Base-by-base conservation (phyloP, 2,113 vertebrate genomes). In the Trinectes maculatus region DNA sequence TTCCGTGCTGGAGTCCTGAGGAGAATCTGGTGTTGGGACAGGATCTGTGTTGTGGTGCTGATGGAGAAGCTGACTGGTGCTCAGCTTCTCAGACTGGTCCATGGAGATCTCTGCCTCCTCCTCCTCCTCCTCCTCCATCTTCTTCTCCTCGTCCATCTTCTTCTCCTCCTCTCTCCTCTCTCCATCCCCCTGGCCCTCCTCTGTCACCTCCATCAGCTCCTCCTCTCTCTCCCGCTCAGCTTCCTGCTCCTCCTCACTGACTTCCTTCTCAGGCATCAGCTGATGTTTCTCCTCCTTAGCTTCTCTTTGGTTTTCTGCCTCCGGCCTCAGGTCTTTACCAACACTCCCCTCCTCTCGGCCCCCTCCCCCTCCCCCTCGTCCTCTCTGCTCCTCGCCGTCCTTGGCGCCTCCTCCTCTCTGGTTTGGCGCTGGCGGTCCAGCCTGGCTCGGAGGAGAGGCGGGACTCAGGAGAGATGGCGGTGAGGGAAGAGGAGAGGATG, bases 1-100 rank as follows among this genome's bases (percentile, higher is more conserved):
- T 1, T 79, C 69, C 22, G 1, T 0, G 9, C 1, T n/a, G 5
- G 65, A 62, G 63, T 75, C 77, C 66, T 69, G 73, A 9, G 58
- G 24, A 1, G 67, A 0, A 0, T 42, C 74, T 0, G 58, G 25
- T 0, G 9, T 6, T 1, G 36, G 43, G 25, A 33, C 0, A 0
- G 46, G 26, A 12, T 65, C 74, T 0, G 22, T n/a, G 48, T 39
- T 56, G 26, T 58, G 69, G 37, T 22, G 0, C 71, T 44, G 59
- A 33, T 49, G 63, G 52, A 47, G 43, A 49, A 15, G 15, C 43
- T 28, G 71, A 59, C 12, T 10, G 42, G n/a, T 5, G 48, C 7
- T 62, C 18, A 21, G 79, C 71, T 13, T 64, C 33, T 82, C 80
- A 2, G 84, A 72, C 51, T 79, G 85, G 47, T 90, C 87, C 83